A percentile compares a stretch with the other conserved stretches of the same genome.
phyloP scores from a whole-genome alignment of 2,888 invertebrate species.

The Eilema depressum region DNA sequence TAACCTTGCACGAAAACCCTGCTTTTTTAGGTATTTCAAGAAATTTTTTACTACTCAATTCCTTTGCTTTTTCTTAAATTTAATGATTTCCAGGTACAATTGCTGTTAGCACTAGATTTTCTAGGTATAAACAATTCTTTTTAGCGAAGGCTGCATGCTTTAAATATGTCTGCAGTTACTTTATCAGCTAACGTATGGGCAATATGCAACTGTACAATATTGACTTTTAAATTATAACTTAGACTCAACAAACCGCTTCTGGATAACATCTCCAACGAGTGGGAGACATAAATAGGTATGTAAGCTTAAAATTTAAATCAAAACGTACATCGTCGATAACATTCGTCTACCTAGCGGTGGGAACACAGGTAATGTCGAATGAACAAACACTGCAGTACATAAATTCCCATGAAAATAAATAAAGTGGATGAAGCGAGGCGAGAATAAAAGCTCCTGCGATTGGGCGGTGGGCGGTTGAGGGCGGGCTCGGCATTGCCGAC shows the following conservation, averaged over 20 bases:
- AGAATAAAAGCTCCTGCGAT: constrained; percentile 56
- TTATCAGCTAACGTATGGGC: constrained; percentile 20
- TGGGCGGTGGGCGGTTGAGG: constrained; percentile 75
- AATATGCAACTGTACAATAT: constrained; percentile 30
- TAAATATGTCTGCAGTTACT: constrained; percentile 23
- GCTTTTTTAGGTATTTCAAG: not conserved
- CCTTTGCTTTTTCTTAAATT: not conserved
- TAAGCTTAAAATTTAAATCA: constrained; percentile 55
- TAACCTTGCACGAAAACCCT: not conserved
- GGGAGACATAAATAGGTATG: constrained; percentile 47
- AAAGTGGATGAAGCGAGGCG: constrained; percentile 52
- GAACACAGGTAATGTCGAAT: constrained; percentile 57
- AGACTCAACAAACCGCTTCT: constrained; percentile 50
- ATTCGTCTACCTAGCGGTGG: constrained; percentile 47
- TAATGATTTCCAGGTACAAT: constrained; percentile 1
- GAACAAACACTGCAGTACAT: constrained; percentile 68
- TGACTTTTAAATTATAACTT: constrained; percentile 45
- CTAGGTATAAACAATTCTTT: constrained; percentile 14
- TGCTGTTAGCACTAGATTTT: constrained; percentile 5
- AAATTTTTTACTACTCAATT: not conserved
- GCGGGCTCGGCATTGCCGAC: constrained; percentile 69
- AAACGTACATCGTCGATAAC: constrained; percentile 58
- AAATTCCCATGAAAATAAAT: constrained; percentile 72
- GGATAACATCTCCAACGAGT: constrained; percentile 44
- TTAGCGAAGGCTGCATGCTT: constrained; percentile 13